Conservation (phyloP, 2,113 vertebrate species). For the Gopherus evgoodei region DNA sequence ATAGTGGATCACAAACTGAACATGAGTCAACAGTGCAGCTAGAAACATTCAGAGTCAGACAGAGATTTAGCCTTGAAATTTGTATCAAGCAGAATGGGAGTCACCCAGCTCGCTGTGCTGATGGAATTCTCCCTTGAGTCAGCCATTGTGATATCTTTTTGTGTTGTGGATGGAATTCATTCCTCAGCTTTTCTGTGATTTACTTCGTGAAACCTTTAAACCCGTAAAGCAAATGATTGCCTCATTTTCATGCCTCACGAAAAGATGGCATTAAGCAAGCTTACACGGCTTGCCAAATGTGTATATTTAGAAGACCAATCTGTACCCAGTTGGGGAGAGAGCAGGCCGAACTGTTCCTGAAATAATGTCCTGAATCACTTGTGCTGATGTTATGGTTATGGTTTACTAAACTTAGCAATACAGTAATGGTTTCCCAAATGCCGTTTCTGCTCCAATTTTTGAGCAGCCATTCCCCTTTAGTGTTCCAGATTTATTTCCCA, state of each 20-base stretch:
- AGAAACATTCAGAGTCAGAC: background rate
- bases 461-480: background rate
- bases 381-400: rapidly evolving
- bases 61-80: constrained; percentile 15
- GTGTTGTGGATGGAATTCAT: background rate
- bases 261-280: background rate
- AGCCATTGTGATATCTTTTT: background rate
- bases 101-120: rapidly evolving
- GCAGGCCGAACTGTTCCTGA: background rate
- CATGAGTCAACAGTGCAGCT: background rate
- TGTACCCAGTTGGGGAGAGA: background rate
- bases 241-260: background rate
- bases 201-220: background rate
- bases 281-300: background rate
- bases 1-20: background rate
- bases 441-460: background rate
- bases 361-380: background rate
- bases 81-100: rapidly evolving
- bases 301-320: background rate
- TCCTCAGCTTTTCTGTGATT: background rate
- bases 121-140: background rate
- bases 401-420: constrained; percentile 24
- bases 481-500: rapidly evolving
- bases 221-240: background rate
- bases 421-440: background rate